Evolutionary conservation across 2,888 invertebrate species (phyloP), one percentile per base, ranked within the genome.

Genomic region (Leptinotarsa juncta): DNA sequence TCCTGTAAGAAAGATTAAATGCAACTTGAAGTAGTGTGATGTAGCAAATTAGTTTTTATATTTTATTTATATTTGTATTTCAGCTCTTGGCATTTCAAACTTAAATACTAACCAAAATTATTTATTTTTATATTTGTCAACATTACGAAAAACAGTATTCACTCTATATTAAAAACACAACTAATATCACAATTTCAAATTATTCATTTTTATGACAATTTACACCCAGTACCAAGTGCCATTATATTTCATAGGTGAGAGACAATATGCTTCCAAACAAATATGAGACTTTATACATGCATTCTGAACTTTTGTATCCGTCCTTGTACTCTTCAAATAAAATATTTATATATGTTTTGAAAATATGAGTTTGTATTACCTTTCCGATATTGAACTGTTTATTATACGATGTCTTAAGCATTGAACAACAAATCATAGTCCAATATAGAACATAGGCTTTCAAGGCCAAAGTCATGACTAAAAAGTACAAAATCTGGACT

Each of bases 311-410:
- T 62, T 67, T 77, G 70, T 74, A 72, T 77, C 76, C 76, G 76
- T 77, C 76, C 76, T 77, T 72, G 73, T 62, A 55, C 68, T 70
- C 60, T 70, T 16, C 0, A 16, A 76, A 76, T 76, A 76, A 74
- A 74, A 62, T 76, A 73, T 76, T 76, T 76, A 76, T 76, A 68
- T 74, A 72, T 76, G 76, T 76, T 76, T 76, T 73, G 67, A 76
- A 68, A 57, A 23, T 53, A 12, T 3, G 23, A 53, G 23, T 15
- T 68, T 67, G 62, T 62, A 55, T 67, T 70, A 65, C 65, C 57
- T 69, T 65, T 42, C n/a, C 3, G 42, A 42, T 32, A 42, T 10
- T 42, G 10, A 42, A 42, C 7, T 32, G 32, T 32, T 32, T 32
- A 5, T 32, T 32, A 32, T 32, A 32, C 4, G 7, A 32, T 32